A percentile compares a stretch with the other conserved stretches of the same genome.
phyloP scores from a whole-genome alignment of 2,888 invertebrate genomes.

The Dromius quadrimaculatus region DNA sequence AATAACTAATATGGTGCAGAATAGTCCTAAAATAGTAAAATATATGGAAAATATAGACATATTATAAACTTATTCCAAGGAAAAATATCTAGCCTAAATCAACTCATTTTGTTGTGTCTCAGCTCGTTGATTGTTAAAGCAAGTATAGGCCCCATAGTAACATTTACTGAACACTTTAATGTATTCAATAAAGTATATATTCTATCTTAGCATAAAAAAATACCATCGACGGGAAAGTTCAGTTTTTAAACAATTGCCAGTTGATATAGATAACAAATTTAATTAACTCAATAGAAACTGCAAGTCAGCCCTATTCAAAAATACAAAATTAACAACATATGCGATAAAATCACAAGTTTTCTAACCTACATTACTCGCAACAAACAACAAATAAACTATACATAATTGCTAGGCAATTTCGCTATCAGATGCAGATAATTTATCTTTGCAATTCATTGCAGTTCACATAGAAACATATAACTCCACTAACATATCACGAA shows the following conservation, averaged over 20 bases:
- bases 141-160: not conserved
- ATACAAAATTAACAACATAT: constrained; percentile 7
- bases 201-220: not conserved
- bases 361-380: constrained; percentile 27
- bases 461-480: constrained; percentile 29
- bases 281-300: constrained; percentile 19
- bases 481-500: constrained; percentile 1
- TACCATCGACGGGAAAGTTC: not conserved
- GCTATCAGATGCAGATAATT: constrained; percentile 33
- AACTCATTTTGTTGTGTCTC: not conserved
- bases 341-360: constrained; percentile 21
- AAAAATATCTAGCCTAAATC: too few species aligned
- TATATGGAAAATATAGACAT: too few species aligned
- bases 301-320: constrained; percentile 5
- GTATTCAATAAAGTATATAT: not conserved
- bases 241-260: constrained; percentile 11
- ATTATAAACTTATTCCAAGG: too few species aligned
- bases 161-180: not conserved
- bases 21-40: too few species aligned
- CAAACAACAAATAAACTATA: constrained; percentile 27
- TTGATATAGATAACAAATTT: constrained; percentile 28
- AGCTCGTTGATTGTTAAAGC: not conserved
- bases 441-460: constrained; percentile 21
- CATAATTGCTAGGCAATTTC: constrained; percentile 28
- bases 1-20: too few species aligned